Percentiles rank a stretch among this genome's conserved stretches.
These are phyloP conservation scores for Bostrychus sinensis DNA, from an alignment of 2,113 vertebrate genomes.

Conservation along the genomic window DNA sequence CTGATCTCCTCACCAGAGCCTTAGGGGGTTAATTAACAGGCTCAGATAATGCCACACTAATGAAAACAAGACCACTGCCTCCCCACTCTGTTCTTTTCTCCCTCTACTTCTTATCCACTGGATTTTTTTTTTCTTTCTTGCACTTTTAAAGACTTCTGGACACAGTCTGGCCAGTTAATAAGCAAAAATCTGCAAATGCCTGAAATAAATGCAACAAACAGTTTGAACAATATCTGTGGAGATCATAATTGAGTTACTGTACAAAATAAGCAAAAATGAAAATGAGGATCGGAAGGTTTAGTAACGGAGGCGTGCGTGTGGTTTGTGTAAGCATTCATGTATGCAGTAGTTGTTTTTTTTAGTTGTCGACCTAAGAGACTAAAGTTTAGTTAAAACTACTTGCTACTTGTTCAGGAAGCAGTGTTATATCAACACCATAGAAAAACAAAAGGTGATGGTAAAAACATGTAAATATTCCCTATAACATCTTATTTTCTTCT, in stretches of 20 bases:
- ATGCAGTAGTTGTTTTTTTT: neutral
- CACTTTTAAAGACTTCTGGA: conserved; percentile 23
- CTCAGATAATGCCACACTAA: conserved; percentile 81
- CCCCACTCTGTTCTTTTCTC: conserved; percentile 35
- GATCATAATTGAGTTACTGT: neutral
- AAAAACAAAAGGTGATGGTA: neutral
- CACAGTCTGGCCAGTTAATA: conserved; percentile 1
- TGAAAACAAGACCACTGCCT: conserved; percentile 75
- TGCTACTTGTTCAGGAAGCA: neutral
- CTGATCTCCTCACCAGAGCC: conserved; percentile 77
- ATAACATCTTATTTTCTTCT: no score
- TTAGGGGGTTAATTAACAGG: conserved; percentile 83
- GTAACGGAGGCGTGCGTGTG: neutral
- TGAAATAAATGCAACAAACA: conserved; percentile 9
- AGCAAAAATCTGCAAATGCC: conserved; percentile 11
- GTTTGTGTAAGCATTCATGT: neutral
- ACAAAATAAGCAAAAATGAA: neutral
- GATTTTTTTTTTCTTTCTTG: conserved; percentile 9
- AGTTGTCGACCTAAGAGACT: neutral
- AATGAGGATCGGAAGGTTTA: neutral
- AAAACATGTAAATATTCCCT: no score
- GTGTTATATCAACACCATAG: no score
- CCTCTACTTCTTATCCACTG: conserved; percentile 18
- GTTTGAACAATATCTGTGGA: neutral
- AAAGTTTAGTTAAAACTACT: neutral